These are phyloP conservation scores for Meteorus colon DNA, from an alignment of 2,888 invertebrate genomes.

Conservation along the genomic window DNA sequence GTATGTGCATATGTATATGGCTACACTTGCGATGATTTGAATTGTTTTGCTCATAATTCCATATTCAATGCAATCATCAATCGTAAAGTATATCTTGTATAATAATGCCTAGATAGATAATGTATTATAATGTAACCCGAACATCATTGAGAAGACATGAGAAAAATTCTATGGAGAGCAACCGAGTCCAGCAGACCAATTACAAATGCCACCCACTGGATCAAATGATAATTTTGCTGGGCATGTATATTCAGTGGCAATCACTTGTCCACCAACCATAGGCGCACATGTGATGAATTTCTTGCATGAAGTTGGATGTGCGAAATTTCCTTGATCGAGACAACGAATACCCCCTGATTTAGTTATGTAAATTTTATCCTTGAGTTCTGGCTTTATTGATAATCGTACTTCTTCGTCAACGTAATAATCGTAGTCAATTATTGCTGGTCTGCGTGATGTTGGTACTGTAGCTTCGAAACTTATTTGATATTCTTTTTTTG, in stretches of 20 bases:
- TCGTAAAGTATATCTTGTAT: not conserved
- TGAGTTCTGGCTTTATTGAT: slow-evolving; percentile 74
- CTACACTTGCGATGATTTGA: slow-evolving; percentile 46
- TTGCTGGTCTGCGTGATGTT: slow-evolving; percentile 65
- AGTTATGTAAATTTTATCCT: slow-evolving; percentile 78
- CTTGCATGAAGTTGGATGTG: slow-evolving; percentile 91
- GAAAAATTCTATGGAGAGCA: slow-evolving; percentile 73
- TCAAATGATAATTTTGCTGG: slow-evolving; percentile 90
- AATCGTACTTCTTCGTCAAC: slow-evolving; percentile 79
- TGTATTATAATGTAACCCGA: slow-evolving; percentile 10
- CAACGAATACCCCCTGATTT: slow-evolving; percentile 83
- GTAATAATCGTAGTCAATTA: slow-evolving; percentile 79
- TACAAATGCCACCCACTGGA: slow-evolving; percentile 92
- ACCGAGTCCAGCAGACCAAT: slow-evolving; percentile 89
- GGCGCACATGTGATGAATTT: slow-evolving; percentile 93
- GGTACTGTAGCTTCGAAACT: slow-evolving; percentile 40
- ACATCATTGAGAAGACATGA: not conserved
- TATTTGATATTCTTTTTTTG: slow-evolving; percentile 47
- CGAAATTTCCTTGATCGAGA: slow-evolving; percentile 91
- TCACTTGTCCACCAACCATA: slow-evolving; percentile 84
- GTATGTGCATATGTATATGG: slow-evolving; percentile 46
- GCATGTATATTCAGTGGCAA: slow-evolving; percentile 93
- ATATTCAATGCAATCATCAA: slow-evolving; percentile 13
- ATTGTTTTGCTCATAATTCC: slow-evolving; percentile 19
- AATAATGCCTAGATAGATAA: slow-evolving; percentile 31